Evolutionary conservation across 2,797 vertebrate genomes (phyloP).

Genomic region (Tamandua tetradactyla): DNA sequence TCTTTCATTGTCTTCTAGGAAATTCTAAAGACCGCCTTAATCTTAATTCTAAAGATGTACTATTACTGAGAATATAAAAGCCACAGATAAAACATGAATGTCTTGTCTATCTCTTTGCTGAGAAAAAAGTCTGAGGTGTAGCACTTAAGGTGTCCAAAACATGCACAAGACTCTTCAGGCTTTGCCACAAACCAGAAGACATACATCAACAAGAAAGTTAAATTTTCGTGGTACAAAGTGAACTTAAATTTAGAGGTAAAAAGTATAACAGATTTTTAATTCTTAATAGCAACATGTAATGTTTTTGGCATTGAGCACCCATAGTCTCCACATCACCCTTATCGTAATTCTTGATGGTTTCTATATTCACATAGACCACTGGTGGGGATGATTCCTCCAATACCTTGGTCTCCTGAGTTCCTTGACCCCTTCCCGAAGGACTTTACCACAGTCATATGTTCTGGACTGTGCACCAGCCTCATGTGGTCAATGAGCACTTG

Average conservation of each 20-base stretch:
- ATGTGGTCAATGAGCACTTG: not conserved
- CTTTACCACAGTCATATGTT: not conserved
- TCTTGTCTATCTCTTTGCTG: not conserved
- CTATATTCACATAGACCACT: too few species aligned
- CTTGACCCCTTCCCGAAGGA: not conserved
- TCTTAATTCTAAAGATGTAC: not conserved
- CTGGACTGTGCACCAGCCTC: not conserved
- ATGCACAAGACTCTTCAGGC: not conserved
- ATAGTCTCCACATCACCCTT: not conserved
- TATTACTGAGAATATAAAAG: not conserved
- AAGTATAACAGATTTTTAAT: not conserved
- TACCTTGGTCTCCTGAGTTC: too few species aligned
- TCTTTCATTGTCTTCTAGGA: not conserved
- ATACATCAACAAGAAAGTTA: not conserved
- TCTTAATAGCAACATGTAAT: not conserved
- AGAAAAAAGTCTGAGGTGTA: not conserved
- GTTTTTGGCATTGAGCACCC: not conserved
- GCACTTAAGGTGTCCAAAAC: not conserved
- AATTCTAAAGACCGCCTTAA: not conserved
- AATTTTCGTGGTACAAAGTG: not conserved
- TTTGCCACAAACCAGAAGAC: not conserved
- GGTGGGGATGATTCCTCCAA: not conserved
- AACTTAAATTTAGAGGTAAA: not conserved
- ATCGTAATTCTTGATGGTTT: not conserved
- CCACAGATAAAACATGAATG: not conserved